Percentiles rank a stretch among this genome's conserved stretches.
These are phyloP conservation scores for Girardia tigrina DNA, from an alignment of 2,888 invertebrate genomes.

Conservation along the genomic window DNA sequence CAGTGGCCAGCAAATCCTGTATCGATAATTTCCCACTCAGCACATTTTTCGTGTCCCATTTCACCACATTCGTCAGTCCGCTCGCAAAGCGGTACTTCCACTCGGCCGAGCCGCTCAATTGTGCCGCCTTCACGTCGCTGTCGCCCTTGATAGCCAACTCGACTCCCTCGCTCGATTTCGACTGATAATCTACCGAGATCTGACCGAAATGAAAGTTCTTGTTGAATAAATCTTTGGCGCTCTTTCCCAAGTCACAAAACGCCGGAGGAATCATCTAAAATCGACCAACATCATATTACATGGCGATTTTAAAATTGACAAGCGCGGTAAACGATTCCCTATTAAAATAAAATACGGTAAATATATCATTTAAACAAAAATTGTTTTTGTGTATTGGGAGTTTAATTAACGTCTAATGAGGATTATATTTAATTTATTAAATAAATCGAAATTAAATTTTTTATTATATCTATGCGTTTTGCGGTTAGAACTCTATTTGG, in stretches of 20 bases:
- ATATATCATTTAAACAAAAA: too few relatives aligned
- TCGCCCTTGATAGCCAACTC: neutral
- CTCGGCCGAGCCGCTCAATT: neutral
- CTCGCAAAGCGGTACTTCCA: neutral
- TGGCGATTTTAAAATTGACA: too few relatives aligned
- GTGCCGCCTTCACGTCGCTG: neutral
- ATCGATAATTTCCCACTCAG: neutral
- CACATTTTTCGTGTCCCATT: neutral
- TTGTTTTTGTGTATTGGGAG: too few relatives aligned
- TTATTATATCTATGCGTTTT: too few relatives aligned
- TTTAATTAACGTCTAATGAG: too few relatives aligned
- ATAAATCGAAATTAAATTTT: too few relatives aligned
- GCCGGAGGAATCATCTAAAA: neutral
- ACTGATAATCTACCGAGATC: neutral
- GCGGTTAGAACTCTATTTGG: too few relatives aligned
- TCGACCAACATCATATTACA: too few relatives aligned
- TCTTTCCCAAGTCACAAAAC: neutral
- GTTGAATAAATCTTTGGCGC: neutral
- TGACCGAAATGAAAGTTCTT: conserved; percentile 3
- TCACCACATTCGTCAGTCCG: neutral
- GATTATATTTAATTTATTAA: too few relatives aligned
- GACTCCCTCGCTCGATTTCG: neutral
- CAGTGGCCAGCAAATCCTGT: neutral
- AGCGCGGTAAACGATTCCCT: too few relatives aligned
- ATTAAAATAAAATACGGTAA: too few relatives aligned